Base-by-base conservation (phyloP, 2,888 invertebrate species). In the Drosophila meridionalis region DNA sequence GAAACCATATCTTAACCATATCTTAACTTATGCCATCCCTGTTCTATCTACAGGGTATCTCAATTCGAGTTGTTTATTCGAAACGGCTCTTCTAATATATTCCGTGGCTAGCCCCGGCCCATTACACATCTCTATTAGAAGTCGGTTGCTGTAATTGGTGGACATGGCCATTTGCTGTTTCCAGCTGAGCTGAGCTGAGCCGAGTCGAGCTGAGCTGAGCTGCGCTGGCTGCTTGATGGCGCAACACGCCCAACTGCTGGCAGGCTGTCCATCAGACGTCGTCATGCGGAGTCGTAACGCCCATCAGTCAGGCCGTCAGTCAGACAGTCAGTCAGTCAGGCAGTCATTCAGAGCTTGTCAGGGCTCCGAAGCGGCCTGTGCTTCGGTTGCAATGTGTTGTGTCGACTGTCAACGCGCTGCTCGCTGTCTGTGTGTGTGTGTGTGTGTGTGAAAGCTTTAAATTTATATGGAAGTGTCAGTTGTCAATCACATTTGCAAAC, bases 401-500 rank as follows among this genome's bases (percentile, higher is more conserved):
- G 86, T 77, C 50, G 62, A 84, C 79, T 86, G 85, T 87, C 86
- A 86, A 76, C 85, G 83, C 76, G 65, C 60, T 68, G 72, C 61
- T 53, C 62, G 60, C 48, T 69, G 78, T 36, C 9, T 34, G 60
- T 73, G 63, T 40, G 42, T 28, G 12, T n/a, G n/a, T n/a, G n/a
- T 38, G 38, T 69, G 66, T 82, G 78, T 82, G 81, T 80, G 78
- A 86, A 82, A 87, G 85, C 90, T 88, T 90, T 90, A 89, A 88
- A 87, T 90, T 89, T 90, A 86, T 90, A 83, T 84, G 90, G 76
- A 83, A 83, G 83, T 91, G 90, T 90, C 90, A 91, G 82, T 87
- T 91, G 91, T 90, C 90, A 91, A 91, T 90, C 91, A 91, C 85
- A 90, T 90, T 90, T 83, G 85, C 83, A 87, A 89, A 87, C 81